Evolutionary conservation across 2,113 vertebrate species (phyloP), one percentile per base, ranked within the genome.

Genomic region (Calidris pugnax): DNA sequence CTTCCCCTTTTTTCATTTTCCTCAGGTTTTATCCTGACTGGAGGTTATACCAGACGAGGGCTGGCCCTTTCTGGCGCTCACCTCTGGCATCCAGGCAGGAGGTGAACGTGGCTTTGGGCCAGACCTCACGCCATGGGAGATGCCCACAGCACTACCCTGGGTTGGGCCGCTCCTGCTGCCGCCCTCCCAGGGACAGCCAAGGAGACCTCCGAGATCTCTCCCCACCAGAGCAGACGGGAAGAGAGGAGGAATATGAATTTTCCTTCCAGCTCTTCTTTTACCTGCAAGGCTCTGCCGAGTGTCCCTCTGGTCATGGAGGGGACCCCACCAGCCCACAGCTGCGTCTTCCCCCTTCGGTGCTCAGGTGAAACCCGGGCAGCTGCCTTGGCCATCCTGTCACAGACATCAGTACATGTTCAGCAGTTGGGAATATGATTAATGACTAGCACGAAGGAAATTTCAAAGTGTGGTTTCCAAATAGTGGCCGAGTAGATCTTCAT

Each of bases 71-170:
- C 33, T 6, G 0, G 55, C 0, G 1, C 43, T 14, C 37, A 9
- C 5, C 6, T 13, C 66, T 18, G 33, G 13, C 56, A 14, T n/a
- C 8, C 51, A 8, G 47, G 30, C 45, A 33, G 26, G 1, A 19
- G 39, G 24, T 1, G 2, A 32, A 27, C 2, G 41, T 8, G 6
- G 11, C n/a, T 48, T 30, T 18, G 48, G 28, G 26, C 41, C 45
- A 23, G 24, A 48, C 17, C 48, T 72, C 1, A 0, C 0, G 0
- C 53, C 20, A 5, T 0, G 9, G 32, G 24, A 5, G 3, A 9
- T 9, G 4, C 6, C 30, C 55, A 4, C 32, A 14, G 26, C 75
- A 8, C 20, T 22, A 30, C 8, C 21, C 72, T 4, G 2, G 22
- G 27, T 0, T 23, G 32, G 3, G 2, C 45, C 18, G 9, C 39